Conservation (phyloP, 2,113 vertebrate genomes). For the Alces alces region DNA sequence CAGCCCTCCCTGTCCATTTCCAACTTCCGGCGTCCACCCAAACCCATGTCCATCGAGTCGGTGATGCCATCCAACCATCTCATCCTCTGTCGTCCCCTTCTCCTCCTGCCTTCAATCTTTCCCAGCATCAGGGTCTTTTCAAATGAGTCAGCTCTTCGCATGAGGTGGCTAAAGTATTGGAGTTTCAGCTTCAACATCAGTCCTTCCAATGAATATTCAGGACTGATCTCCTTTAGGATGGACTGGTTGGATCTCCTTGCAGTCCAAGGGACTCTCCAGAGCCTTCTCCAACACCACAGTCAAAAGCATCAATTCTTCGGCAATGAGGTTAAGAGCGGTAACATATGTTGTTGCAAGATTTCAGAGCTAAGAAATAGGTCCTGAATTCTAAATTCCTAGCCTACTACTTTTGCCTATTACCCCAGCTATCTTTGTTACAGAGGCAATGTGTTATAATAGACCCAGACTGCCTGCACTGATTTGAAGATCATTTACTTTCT, state of each 20-base stretch:
- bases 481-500: slow-evolving; percentile 5
- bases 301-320: not conserved
- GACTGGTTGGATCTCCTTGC: not conserved
- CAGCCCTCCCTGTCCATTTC: not conserved
- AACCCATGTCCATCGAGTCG: accelerated
- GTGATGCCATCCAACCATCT: not conserved
- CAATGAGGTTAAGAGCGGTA: not conserved
- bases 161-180: not conserved
- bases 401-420: not conserved
- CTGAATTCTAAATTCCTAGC: not conserved
- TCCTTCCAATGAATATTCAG: not conserved
- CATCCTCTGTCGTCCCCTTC: not conserved
- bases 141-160: not conserved
- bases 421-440: not conserved
- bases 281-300: not conserved
- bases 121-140: not conserved
- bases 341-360: slow-evolving; percentile 3
- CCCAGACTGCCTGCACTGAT: not conserved
- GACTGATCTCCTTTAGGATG: not conserved
- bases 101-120: not conserved
- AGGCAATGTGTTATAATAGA: not conserved
- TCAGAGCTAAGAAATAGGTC: not conserved
- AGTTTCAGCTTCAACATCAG: not conserved
- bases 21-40: not conserved
- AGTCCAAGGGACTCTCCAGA: not conserved